Conservation (phyloP, 1,140 invertebrate species). For the Microplitis demolitor region DNA sequence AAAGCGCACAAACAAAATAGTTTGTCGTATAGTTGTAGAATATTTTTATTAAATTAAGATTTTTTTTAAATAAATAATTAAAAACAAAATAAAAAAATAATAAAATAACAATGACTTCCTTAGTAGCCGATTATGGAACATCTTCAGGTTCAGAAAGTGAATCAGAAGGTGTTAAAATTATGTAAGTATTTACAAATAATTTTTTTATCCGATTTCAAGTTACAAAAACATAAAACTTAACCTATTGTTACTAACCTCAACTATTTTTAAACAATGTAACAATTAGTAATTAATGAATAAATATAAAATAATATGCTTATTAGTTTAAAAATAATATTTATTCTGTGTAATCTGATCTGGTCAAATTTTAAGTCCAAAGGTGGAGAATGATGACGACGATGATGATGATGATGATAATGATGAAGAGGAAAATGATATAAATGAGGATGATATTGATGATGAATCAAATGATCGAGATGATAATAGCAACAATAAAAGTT, state of each 20-base stretch:
- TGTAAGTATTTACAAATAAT: constrained; percentile 33
- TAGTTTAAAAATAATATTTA: constrained; percentile 38
- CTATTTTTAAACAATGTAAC: too few species aligned
- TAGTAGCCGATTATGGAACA: constrained; percentile 69
- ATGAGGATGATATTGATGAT: constrained; percentile 14
- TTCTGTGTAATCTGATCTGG: constrained; percentile 63
- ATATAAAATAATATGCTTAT: not conserved
- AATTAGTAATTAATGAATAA: too few species aligned
- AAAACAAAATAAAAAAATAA: too few species aligned
- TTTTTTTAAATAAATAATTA: too few species aligned
- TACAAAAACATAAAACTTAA: constrained; percentile 13
- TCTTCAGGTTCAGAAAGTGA: constrained; percentile 57
- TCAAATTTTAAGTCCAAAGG: constrained; percentile 58
- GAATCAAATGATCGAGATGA: constrained; percentile 25
- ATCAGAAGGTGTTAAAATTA: constrained; percentile 49
- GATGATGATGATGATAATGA: constrained; percentile 34
- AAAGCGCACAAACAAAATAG: too few species aligned
- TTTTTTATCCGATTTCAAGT: not conserved
- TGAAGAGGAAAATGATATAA: constrained; percentile 34
- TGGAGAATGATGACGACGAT: constrained; percentile 39
- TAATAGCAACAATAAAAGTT: constrained; percentile 37
- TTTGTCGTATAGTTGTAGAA: too few species aligned
- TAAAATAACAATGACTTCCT: constrained; percentile 61
- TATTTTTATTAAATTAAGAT: too few species aligned
- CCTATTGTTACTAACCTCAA: not conserved